Evolutionary conservation across 1,140 invertebrate genomes (phyloP), one percentile per base, ranked within the genome.

Genomic region (Cydia splendana): DNA sequence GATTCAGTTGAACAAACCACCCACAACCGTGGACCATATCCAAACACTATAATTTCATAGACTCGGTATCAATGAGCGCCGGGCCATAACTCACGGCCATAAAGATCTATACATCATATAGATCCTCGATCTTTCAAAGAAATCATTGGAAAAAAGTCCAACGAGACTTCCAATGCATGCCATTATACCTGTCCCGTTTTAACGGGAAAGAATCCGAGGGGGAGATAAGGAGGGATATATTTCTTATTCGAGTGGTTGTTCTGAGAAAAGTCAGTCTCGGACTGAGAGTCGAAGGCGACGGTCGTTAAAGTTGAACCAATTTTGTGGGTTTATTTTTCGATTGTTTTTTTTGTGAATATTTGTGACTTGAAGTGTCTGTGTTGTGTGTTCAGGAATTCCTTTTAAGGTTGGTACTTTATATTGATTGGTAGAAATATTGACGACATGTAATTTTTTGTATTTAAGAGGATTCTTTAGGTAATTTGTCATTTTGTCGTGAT

Each of bases 51-150:
- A 71, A 77, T 73, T 77, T 77, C 71, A 77, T 73, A 53, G 51
- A 57, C 18, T 20, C 45, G 4, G 20, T 51, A 77, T 77, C 76
- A 77, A 77, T 77, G 76, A 73, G 48, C 48, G 28, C 30, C n/a
- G 57, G 53, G 15, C 65, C 76, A 77, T 77, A 77, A 73, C 45
- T 77, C 76, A 77, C 76, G 9, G 30, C 28, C 38, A n/a, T 73
- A 76, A 53, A 77, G 76, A 77, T 77, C 76, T 77, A 77, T 77
- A 77, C 65, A 77, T 77, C 76, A 73, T 77, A 77, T 77, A 77
- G 76, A 77, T 75, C 69, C 76, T 74, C 67, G 73, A 74, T 67
- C 76, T 71, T 77, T 77, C 76, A 75, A 74, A 77, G 69, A 77
- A 77, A 77, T 74, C 76, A 77, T 75, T 38, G 65, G 67, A 77